phyloP scores from a whole-genome alignment of 2,113 vertebrate species.

The Microcebus griseorufus region DNA sequence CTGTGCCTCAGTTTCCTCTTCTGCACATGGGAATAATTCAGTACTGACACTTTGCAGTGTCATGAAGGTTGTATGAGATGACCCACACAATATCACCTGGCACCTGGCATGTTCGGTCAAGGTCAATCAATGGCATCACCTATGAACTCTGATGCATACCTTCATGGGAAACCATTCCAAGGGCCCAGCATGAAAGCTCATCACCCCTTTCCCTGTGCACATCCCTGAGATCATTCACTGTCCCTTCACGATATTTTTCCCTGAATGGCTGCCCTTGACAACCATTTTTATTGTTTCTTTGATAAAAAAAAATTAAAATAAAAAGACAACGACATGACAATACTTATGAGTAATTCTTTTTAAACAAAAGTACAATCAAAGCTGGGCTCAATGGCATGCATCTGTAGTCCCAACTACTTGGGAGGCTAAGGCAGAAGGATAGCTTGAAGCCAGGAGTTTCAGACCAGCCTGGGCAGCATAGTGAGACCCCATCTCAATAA shows the following conservation, averaged over 20 bases:
- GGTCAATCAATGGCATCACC: neutral
- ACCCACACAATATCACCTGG: rapidly evolving
- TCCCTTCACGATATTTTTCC: neutral
- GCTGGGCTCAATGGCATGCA: neutral
- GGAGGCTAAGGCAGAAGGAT: neutral
- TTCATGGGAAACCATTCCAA: neutral
- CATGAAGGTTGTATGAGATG: neutral
- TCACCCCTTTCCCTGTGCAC: neutral
- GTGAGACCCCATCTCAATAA: neutral
- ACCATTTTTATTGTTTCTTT: neutral
- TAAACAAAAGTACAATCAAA: neutral
- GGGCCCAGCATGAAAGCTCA: neutral
- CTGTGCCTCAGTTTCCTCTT: neutral
- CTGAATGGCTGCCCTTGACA: neutral
- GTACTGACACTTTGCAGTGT: neutral
- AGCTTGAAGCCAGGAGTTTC: neutral
- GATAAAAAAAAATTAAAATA: neutral
- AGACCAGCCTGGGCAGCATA: neutral
- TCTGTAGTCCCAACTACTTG: neutral
- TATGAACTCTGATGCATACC: too few species aligned
- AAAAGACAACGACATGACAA: neutral
- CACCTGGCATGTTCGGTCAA: rapidly evolving
- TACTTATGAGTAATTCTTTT: neutral
- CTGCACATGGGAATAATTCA: neutral
- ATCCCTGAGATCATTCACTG: neutral